Evolutionary conservation across 2,888 invertebrate species (phyloP), one percentile per base, ranked within the genome.

Genomic region (Marasmarcha lunaedactyla): DNA sequence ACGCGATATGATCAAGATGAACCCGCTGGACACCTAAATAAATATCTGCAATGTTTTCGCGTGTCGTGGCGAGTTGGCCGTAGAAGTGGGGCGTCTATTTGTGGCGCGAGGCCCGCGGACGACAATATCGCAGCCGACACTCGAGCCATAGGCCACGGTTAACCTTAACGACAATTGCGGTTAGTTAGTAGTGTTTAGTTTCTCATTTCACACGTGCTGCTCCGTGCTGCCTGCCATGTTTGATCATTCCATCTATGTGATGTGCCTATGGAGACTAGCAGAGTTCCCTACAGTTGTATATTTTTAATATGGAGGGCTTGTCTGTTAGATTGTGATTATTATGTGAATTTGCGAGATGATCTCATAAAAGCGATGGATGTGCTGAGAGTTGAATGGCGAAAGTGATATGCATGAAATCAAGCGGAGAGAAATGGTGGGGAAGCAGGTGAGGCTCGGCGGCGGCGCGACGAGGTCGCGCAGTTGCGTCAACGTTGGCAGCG

Each of bases 41-140:
- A 67, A 34, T 14, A 14, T 69, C 67, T 63, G 68, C 61, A 67
- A 67, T 71, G 71, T 74, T 73, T 76, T 78, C 60, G 72, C 69
- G 68, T 67, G 69, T 69, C 72, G 63, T 65, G 59, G 68, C 66
- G 70, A 67, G 73, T 62, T 63, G 74, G 70, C 69, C 63, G 73
- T 71, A 66, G 72, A 81, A 78, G 69, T 79, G 74, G 81, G 72
- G 60, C 78, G 63, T 73, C 81, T 83, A 83, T 83, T 83, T 83
- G 72, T 63, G 69, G 71, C 66, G 62, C 74, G 78, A 77, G 79
- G 78, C 79, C 78, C 78, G 79, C 63, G 59, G 71, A 70, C 70
- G 79, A 78, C 76, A 78, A 67, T 73, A 77, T 68, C 63, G 63
- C 66, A 69, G 59, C 68, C 57, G 68, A 68, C 66, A 67, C 61